phyloP scores from a whole-genome alignment of 2,113 vertebrate species.

The Dissostichus mawsoni region DNA sequence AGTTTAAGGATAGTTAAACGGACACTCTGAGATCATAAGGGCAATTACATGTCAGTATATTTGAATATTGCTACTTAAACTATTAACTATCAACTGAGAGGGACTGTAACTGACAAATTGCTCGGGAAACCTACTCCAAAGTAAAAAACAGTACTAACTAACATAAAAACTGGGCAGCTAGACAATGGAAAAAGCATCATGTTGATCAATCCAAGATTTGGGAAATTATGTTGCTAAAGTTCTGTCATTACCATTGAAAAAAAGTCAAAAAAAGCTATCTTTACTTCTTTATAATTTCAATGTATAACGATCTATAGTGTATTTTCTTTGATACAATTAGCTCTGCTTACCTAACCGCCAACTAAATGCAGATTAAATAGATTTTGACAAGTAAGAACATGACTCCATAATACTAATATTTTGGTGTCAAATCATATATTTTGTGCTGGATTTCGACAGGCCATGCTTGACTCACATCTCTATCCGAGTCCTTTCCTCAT shows the following conservation, averaged over 20 bases:
- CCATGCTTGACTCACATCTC: not conserved
- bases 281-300: no score
- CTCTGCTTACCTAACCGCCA: not conserved
- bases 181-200: not conserved
- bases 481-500: not conserved
- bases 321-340: not conserved
- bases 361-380: not conserved
- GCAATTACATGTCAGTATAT: not conserved
- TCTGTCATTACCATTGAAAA: no score
- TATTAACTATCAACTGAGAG: not conserved
- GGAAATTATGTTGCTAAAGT: no score
- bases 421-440: not conserved
- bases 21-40: not conserved
- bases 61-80: not conserved
- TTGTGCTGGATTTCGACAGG: not conserved
- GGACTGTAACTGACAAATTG: not conserved
- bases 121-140: no score
- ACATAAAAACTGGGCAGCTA: not conserved
- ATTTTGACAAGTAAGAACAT: not conserved
- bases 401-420: no score
- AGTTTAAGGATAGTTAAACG: not conserved
- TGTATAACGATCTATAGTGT: no score
- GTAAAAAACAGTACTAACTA: no score
- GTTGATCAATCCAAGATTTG: no score
- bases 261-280: no score